These are phyloP conservation scores for Dinomys branickii DNA, from an alignment of 2,113 vertebrate genomes.

Conservation along the genomic window DNA sequence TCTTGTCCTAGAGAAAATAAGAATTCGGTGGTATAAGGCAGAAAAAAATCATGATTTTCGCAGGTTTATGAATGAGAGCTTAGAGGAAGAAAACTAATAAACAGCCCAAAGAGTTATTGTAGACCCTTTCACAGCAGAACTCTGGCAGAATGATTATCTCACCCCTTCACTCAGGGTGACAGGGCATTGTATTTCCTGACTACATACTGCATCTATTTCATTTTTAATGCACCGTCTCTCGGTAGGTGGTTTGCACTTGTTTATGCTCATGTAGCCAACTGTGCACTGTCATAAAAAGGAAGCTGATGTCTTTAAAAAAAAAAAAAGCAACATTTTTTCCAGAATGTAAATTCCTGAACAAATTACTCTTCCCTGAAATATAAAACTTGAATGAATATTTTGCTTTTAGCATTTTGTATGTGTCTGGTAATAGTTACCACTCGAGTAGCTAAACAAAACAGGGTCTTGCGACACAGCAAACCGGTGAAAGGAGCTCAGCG, in stretches of 20 bases:
- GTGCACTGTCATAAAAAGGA: constrained; percentile 56
- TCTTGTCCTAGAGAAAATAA: background rate
- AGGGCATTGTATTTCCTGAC: constrained; percentile 58
- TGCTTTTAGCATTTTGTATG: constrained; percentile 49
- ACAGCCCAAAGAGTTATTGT: constrained; percentile 1
- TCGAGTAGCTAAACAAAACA: constrained; percentile 30
- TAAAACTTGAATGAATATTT: constrained; percentile 53
- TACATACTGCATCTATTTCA: constrained; percentile 68
- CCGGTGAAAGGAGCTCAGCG: background rate
- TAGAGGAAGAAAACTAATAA: constrained; percentile 16
- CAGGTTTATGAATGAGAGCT: constrained; percentile 53
- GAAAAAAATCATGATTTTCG: constrained; percentile 10
- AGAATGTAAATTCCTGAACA: constrained; percentile 59
- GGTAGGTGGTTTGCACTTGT: constrained; percentile 50
- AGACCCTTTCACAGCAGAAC: background rate
- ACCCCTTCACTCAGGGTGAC: constrained; percentile 18
- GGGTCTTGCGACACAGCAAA: constrained; percentile 32
- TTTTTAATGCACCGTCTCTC: constrained; percentile 67
- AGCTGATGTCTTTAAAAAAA: background rate
- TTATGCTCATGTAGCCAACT: constrained; percentile 62
- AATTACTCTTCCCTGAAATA: constrained; percentile 56
- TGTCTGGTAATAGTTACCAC: constrained; percentile 18
- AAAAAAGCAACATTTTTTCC: constrained; percentile 28
- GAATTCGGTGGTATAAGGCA: background rate
- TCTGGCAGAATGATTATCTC: background rate